Base-by-base conservation (phyloP, 2,888 invertebrate genomes). In the Meiosimyza decipiens region DNA sequence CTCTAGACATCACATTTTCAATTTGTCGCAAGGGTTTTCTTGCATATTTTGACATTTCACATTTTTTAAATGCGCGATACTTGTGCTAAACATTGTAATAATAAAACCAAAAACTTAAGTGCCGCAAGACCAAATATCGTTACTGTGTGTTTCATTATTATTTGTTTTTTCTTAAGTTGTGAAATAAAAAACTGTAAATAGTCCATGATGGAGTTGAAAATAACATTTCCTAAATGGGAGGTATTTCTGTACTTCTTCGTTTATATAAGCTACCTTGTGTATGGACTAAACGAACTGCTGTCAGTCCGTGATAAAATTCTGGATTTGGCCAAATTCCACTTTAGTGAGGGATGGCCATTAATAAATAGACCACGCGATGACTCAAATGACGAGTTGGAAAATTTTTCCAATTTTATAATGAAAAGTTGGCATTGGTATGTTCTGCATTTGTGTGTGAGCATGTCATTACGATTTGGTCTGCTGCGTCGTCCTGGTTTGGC, bases 321-420 rank as follows among this genome's bases (percentile, higher is more conserved):
- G 49, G 66, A 76, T 5, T 76, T 79, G 22, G 75, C 85, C 0
- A 70, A 79, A 59, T 80, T 81, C 68, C 79, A 80, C 55, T 85
- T 86, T 60, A 74, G 78, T 2, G 59, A 75, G 9, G 85, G 85
- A 3, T 86, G 87, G 87, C 63, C 62, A 4, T 63, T 85, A 49
- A 75, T 86, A 5, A 82, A 81, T 70, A 75, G 82, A 55, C 80
- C 78, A 11, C 82, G 84, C 6, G 87, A 87, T 73, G 82, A 84
- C 71, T 83, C 83, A 62, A 85, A 85, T 73, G 82, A 83, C 69
- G 87, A 87, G 73, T 78, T 86, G 72, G 85, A 86, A 71, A 81
- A 82, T 64, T 86, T 85, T 51, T 81, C 79, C 33, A 78, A 80
- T 22, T 86, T 83, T 33, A 79, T 87, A 6, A 59, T 60, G 7